These are phyloP conservation scores for Caenorhabditis virilis DNA, from an alignment of 2,888 invertebrate genomes.

Conservation along the genomic window DNA sequence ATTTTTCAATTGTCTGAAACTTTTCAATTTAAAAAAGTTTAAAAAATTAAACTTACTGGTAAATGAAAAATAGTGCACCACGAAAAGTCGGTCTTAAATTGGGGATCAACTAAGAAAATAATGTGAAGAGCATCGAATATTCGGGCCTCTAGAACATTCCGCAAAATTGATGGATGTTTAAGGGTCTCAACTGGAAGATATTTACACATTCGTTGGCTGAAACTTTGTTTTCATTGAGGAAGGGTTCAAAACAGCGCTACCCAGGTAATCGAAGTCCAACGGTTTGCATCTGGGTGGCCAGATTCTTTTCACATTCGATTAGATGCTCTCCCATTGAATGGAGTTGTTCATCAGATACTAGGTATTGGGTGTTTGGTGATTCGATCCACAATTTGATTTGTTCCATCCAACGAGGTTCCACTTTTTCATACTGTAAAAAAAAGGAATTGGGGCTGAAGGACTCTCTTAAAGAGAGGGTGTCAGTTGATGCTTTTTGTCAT, in stretches of 20 bases:
- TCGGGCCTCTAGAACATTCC: slow-evolving; percentile 42
- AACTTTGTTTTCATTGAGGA: slow-evolving; percentile 1
- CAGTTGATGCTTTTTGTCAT: neutral
- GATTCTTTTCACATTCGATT: slow-evolving; percentile 57
- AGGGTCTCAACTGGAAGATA: slow-evolving; percentile 56
- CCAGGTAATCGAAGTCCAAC: slow-evolving; percentile 58
- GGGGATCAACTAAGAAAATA: slow-evolving; percentile 44
- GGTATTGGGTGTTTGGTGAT: slow-evolving; percentile 41
- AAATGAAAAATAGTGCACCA: slow-evolving; percentile 48
- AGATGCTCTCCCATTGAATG: slow-evolving; percentile 55
- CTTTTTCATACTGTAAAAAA: slow-evolving; percentile 45
- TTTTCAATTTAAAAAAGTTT: neutral
- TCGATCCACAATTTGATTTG: slow-evolving; percentile 56
- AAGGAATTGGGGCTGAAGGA: too few species aligned
- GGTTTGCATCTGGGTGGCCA: slow-evolving; percentile 57
- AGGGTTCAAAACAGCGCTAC: slow-evolving; percentile 10
- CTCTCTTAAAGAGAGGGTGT: neutral
- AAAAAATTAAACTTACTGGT: slow-evolving; percentile 10
- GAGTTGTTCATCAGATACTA: slow-evolving; percentile 38
- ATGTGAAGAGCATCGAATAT: slow-evolving; percentile 55
- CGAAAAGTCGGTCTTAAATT: slow-evolving; percentile 41
- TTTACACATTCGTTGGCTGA: slow-evolving; percentile 52
- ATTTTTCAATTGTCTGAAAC: slow-evolving; percentile 6
- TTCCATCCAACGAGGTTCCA: slow-evolving; percentile 56
- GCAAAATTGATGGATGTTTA: slow-evolving; percentile 50